Conservation (phyloP, 2,797 vertebrate species). For the Chaetodon trifasciatus region DNA sequence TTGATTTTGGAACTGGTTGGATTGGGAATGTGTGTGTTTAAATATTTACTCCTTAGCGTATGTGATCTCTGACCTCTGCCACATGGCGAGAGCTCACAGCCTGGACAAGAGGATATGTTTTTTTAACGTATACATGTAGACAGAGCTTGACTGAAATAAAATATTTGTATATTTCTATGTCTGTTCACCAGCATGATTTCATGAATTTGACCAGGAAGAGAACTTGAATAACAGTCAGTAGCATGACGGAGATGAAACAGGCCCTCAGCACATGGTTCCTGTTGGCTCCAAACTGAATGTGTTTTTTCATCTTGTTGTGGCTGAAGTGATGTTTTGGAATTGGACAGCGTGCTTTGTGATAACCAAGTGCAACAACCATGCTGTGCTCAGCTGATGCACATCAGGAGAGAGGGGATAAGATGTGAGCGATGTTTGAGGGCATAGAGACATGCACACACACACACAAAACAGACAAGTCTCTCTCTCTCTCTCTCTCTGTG, state of each 20-base stretch:
- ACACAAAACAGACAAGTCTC: not conserved
- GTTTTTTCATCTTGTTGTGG: constrained; percentile 45
- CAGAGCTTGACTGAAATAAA: not conserved
- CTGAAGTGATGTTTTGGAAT: constrained; percentile 38
- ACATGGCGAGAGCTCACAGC: not conserved
- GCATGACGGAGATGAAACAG: not conserved
- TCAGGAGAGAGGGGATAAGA: constrained; percentile 50
- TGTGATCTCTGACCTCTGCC: not conserved
- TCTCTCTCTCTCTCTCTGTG: too few relatives aligned
- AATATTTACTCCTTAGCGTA: constrained; percentile 18
- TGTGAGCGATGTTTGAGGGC: constrained; percentile 41
- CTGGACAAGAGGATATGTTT: constrained; percentile 17
- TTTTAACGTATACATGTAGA: constrained; percentile 3
- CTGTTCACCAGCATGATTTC: not conserved
- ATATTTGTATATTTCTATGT: not conserved
- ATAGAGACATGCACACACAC: constrained; percentile 14
- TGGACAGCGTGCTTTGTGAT: constrained; percentile 38
- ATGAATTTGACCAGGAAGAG: not conserved
- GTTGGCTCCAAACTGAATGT: constrained; percentile 2
- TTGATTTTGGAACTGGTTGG: constrained; percentile 41
- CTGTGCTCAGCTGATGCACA: constrained; percentile 68
- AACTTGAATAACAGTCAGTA: constrained; percentile 7
- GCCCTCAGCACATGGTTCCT: not conserved
- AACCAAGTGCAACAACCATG: constrained; percentile 47
- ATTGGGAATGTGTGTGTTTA: constrained; percentile 41